Evolutionary conservation across 2,888 invertebrate genomes (phyloP).

Genomic region (Dasysyrphus tricinctus): DNA sequence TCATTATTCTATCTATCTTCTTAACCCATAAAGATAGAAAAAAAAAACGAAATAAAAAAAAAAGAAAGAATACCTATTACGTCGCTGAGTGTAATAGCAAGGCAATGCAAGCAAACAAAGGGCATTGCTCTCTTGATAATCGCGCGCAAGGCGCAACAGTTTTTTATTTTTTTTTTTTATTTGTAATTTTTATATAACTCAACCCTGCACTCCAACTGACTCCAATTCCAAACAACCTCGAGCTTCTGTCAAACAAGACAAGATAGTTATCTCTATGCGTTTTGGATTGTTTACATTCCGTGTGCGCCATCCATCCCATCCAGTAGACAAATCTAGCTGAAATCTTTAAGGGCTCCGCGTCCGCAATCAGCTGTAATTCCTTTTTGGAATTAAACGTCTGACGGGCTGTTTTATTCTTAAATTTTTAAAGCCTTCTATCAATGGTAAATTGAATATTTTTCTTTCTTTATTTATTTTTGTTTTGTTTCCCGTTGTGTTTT

Average conservation of each 20-base stretch:
- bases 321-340: background rate
- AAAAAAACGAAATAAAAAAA: background rate
- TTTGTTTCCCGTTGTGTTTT: slow-evolving; percentile 49
- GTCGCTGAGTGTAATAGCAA: slow-evolving; percentile 66
- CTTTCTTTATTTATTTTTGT: slow-evolving; percentile 10
- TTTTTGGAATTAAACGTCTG: slow-evolving; percentile 33
- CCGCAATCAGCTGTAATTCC: slow-evolving; percentile 60
- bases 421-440: slow-evolving; percentile 5
- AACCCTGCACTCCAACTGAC: slow-evolving; percentile 16
- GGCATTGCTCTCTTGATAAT: slow-evolving; percentile 71
- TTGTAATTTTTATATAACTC: slow-evolving; percentile 30
- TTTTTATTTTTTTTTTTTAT: slow-evolving; percentile 24
- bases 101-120: slow-evolving; percentile 59
- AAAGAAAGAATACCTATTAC: background rate
- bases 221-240: slow-evolving; percentile 40
- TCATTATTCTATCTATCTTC: slow-evolving; percentile 17
- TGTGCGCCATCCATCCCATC: slow-evolving; percentile 5
- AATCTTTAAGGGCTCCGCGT: slow-evolving; percentile 18
- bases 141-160: slow-evolving; percentile 67
- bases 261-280: slow-evolving; percentile 53
- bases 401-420: slow-evolving; percentile 6
- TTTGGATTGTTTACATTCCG: slow-evolving; percentile 55
- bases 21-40: slow-evolving; percentile 10
- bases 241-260: slow-evolving; percentile 70
- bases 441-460: slow-evolving; percentile 39